phyloP scores from a whole-genome alignment of 2,797 vertebrate genomes.

The Falco cherrug region DNA sequence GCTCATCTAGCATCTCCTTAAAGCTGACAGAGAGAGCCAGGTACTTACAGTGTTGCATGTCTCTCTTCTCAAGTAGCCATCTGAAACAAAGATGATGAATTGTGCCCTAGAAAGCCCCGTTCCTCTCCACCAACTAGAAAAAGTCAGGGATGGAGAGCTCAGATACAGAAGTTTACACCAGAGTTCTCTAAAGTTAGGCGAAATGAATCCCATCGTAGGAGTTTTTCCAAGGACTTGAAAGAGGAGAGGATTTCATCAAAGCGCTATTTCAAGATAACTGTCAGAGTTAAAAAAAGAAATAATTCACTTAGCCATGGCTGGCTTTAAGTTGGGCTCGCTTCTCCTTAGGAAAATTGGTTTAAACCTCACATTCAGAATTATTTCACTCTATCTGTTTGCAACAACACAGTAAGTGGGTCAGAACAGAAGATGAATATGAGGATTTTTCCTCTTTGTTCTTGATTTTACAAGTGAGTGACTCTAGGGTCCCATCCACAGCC shows the following conservation, averaged over 20 bases:
- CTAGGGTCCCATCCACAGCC: neutral
- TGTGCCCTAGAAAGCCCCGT: neutral
- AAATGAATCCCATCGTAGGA: slow-evolving; percentile 51
- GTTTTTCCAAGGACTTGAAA: slow-evolving; percentile 62
- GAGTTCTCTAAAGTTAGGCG: slow-evolving; percentile 57
- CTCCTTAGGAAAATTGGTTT: slow-evolving; percentile 5
- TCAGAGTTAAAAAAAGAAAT: slow-evolving; percentile 2
- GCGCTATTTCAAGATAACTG: slow-evolving; percentile 55
- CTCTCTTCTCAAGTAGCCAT: neutral
- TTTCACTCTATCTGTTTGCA: neutral
- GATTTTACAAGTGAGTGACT: slow-evolving; percentile 13
- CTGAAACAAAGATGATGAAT: slow-evolving; percentile 8
- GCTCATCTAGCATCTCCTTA: neutral
- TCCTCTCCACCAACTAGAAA: slow-evolving; percentile 32
- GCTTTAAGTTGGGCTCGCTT: neutral
- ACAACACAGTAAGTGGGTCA: slow-evolving; percentile 19
- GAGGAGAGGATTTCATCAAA: slow-evolving; percentile 64
- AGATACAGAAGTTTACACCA: slow-evolving; percentile 42
- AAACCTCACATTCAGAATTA: neutral
- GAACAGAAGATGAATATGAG: neutral
- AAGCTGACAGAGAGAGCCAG: neutral
- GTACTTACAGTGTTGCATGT: neutral
- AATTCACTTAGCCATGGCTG: neutral
- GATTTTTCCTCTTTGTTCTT: slow-evolving; percentile 22
- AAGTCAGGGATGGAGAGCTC: neutral